These are phyloP conservation scores for Rhinella marina DNA, from an alignment of 2,797 vertebrate genomes.

Conservation along the genomic window DNA sequence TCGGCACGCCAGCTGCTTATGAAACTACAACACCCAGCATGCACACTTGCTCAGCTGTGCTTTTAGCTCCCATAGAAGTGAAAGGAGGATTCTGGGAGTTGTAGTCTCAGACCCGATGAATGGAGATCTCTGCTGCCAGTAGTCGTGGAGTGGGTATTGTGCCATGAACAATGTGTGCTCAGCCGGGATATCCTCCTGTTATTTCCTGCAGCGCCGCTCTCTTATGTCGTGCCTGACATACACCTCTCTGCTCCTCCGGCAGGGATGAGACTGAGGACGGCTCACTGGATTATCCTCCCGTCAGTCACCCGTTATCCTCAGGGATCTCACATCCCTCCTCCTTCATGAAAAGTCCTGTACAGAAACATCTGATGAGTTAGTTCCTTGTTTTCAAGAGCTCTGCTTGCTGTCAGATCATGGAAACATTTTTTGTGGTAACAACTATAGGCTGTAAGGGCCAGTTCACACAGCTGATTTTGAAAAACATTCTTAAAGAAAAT, in stretches of 20 bases:
- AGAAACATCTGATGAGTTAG: too few species aligned
- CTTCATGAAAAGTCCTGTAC: neutral
- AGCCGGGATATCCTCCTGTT: constrained; percentile 10
- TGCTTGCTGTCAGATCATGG: too few species aligned
- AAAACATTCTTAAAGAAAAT: too few species aligned
- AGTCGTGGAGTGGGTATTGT: constrained; percentile 10
- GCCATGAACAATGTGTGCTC: neutral
- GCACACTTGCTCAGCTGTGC: too few species aligned
- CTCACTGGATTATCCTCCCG: neutral
- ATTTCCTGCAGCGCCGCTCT: neutral
- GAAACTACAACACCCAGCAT: too few species aligned
- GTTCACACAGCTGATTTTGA: too few species aligned
- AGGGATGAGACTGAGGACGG: neutral
- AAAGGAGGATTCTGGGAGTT: too few species aligned
- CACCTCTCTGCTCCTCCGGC: neutral
- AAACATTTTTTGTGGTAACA: too few species aligned
- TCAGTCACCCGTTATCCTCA: neutral
- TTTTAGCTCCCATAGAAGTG: too few species aligned
- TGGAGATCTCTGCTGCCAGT: neutral
- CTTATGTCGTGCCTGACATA: neutral
- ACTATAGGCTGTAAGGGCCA: too few species aligned
- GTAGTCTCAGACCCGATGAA: neutral
- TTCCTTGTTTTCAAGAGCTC: too few species aligned
- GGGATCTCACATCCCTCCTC: neutral
- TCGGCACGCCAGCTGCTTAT: too few species aligned